Percentiles rank a stretch among this genome's conserved stretches.
Evolutionary conservation across 1,140 invertebrate genomes (phyloP).

Genomic region (Drosophila orena): DNA sequence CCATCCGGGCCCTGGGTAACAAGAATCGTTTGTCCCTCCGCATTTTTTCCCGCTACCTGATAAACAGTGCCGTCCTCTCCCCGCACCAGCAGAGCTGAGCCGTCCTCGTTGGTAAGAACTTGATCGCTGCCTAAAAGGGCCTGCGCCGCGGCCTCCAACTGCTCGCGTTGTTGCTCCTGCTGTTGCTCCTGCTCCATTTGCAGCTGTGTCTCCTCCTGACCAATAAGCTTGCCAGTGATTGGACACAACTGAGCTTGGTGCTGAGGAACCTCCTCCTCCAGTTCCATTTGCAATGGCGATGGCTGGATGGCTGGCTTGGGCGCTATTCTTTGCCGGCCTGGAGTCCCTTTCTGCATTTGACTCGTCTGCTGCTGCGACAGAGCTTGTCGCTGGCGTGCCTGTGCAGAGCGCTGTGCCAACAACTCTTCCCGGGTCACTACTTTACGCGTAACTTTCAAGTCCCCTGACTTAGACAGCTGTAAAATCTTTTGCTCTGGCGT

Average conservation of each 20-base stretch:
- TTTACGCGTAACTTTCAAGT: slow-evolving; percentile 83
- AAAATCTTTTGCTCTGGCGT: slow-evolving; percentile 83
- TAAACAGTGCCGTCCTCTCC: slow-evolving; percentile 88
- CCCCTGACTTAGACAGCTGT: slow-evolving; percentile 79
- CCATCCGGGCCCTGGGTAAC: slow-evolving; percentile 89
- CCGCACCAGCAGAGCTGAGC: slow-evolving; percentile 87
- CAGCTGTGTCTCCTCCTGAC: slow-evolving; percentile 77
- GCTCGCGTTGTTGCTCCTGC: slow-evolving; percentile 71
- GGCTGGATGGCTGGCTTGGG: slow-evolving; percentile 20
- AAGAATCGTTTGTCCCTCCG: slow-evolving; percentile 90
- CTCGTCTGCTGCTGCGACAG: slow-evolving; percentile 53
- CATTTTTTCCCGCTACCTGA: slow-evolving; percentile 90
- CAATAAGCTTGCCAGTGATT: slow-evolving; percentile 77
- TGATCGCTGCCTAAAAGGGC: slow-evolving; percentile 69
- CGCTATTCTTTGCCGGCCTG: slow-evolving; percentile 60
- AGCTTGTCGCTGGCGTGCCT: slow-evolving; percentile 55
- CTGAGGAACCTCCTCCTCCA: slow-evolving; percentile 61
- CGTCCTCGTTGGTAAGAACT: slow-evolving; percentile 83
- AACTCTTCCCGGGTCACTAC: slow-evolving; percentile 77
- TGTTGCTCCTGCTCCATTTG: slow-evolving; percentile 82
- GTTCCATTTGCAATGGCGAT: slow-evolving; percentile 49
- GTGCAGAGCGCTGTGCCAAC: slow-evolving; percentile 55
- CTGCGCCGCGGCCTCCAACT: slow-evolving; percentile 68
- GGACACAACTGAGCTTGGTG: slow-evolving; percentile 77
- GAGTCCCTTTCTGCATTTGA: slow-evolving; percentile 53